Evolutionary conservation across 1,140 invertebrate genomes (phyloP), one percentile per base, ranked within the genome.

Genomic region (Leptopilina clavipes): DNA sequence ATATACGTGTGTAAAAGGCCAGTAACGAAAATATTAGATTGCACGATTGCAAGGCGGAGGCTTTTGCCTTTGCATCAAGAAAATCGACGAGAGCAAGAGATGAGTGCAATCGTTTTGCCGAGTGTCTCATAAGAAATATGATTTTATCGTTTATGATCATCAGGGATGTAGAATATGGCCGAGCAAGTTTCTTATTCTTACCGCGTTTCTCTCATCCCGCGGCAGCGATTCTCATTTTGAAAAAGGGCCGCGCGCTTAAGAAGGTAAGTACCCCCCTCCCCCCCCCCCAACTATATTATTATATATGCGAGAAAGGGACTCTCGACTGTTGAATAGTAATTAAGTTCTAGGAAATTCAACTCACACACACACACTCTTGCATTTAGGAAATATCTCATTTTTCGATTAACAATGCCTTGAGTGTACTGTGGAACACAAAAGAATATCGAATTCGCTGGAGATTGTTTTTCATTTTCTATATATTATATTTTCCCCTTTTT

Each of bases 141-240:
- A 40, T 76, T 79, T 79, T 79, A 79, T 79, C 77, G 56, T 79
- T n/a, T 72, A 76, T 59, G 75, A 70, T 12, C 52, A 48, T 40
- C 54, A 56, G 56, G 56, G 74, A 78, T 76, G 59, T n/a, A 65
- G 22, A 65, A 65, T 65, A 65, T 65, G 22, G 59, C 22, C 0
- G n/a, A 31, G 59, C 59, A 12, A 65, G 59, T 65, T 31, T 65
- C n/a, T 65, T 65, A 65, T 65, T 65, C 59, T 65, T 74, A 43
- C 65, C 40, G 70, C 52, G 56, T 78, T 40, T 9, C 37, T 59
- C 71, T 72, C 14, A 40, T 22, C 74, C 70, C 10, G 37, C 37
- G 37, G 37, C 77, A 78, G 74, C 72, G 77, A 59, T 22, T 65
- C 59, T 65, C 59, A 25, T 48, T 17, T 65, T 37, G 11, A 31